Percentiles rank a stretch among this genome's conserved stretches.
Conservation (phyloP, 1,140 invertebrate species). For the Ostrea edulis region DNA sequence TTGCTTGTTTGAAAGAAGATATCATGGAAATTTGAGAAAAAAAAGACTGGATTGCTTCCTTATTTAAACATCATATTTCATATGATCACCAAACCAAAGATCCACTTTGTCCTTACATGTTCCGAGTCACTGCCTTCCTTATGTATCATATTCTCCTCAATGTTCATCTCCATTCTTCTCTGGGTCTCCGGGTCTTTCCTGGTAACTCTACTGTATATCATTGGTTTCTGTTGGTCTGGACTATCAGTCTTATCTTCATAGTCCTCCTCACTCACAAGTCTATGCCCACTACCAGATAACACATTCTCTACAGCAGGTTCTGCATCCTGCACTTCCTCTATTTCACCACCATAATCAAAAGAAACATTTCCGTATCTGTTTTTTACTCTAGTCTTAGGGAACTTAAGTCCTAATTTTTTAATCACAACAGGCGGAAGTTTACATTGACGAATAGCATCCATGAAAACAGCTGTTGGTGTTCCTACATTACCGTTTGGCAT, state of each 20-base stretch:
- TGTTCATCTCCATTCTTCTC: conserved; percentile 65
- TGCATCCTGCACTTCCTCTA: conserved; percentile 35
- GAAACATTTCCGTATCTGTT: conserved; percentile 81
- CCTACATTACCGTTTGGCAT: conserved; percentile 84
- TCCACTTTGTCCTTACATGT: conserved; percentile 50
- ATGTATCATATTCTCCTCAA: conserved; percentile 74
- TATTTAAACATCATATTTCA: background rate
- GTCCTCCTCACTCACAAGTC: conserved; percentile 44
- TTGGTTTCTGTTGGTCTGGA: background rate
- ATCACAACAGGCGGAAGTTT: conserved; percentile 81
- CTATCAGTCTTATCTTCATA: background rate
- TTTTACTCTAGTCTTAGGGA: conserved; percentile 74
- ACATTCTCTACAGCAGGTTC: conserved; percentile 42
- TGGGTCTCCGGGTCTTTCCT: conserved; percentile 65
- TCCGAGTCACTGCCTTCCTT: conserved; percentile 61
- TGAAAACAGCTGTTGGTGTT: conserved; percentile 81
- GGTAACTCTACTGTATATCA: conserved; percentile 47
- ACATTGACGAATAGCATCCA: conserved; percentile 81
- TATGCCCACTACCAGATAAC: conserved; percentile 54
- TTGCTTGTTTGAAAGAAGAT: background rate
- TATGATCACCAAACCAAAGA: background rate
- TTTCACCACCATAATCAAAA: conserved; percentile 79
- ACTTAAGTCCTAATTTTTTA: conserved; percentile 80
- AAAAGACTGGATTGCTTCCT: background rate
- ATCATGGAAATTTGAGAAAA: background rate